Conservation (phyloP, 2,888 invertebrate species). For the Sericinus montela region DNA sequence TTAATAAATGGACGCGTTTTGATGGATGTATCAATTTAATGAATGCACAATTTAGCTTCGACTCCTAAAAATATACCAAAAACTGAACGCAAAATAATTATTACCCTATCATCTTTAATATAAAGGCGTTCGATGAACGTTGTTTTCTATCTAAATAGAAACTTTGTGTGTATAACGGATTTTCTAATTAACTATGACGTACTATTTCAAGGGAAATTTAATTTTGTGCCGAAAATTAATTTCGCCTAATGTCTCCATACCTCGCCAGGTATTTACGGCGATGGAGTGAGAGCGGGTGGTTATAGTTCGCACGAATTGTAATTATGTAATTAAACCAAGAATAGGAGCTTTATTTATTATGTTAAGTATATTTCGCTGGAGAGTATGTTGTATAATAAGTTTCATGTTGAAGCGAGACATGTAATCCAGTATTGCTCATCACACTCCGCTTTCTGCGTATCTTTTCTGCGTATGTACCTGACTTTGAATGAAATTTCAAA, state of each 20-base stretch:
- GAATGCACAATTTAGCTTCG: no score
- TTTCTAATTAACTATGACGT: constrained; percentile 17
- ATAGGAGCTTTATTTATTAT: constrained; percentile 11
- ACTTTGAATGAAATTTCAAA: no score
- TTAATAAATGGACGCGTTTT: no score
- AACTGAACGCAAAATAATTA: no score
- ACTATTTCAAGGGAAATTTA: constrained; percentile 19
- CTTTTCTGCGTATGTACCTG: no score
- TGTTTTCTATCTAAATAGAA: constrained; percentile 1
- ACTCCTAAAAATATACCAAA: no score
- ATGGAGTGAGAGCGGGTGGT: constrained; percentile 1
- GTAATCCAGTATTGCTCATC: no score
- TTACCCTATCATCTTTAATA: no score
- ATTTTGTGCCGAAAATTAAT: constrained; percentile 21
- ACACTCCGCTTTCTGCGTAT: no score
- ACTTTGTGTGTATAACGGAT: constrained; percentile 8
- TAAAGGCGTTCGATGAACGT: background rate
- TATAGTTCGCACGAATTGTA: constrained; percentile 13
- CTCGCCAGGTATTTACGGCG: constrained; percentile 10
- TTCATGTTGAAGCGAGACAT: no score
- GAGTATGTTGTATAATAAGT: no score
- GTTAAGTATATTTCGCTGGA: no score
- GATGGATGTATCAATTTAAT: background rate
- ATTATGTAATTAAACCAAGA: constrained; percentile 13
- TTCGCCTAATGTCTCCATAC: constrained; percentile 18